Evolutionary conservation across 2,797 vertebrate species (phyloP).

Genomic region (Phoebastria nigripes): DNA sequence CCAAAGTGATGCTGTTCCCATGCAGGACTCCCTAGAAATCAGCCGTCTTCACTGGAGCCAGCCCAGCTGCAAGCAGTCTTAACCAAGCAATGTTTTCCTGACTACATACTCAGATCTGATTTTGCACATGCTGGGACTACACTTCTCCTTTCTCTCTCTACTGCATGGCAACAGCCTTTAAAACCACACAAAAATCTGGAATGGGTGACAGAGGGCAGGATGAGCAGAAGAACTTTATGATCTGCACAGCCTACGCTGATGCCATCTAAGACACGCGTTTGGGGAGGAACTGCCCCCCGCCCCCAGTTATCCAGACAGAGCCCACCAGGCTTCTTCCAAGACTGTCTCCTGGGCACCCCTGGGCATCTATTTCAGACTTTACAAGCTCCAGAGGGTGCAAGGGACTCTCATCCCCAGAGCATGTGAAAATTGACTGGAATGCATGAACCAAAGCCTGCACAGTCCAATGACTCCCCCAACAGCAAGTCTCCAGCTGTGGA

Average conservation of each 20-base stretch:
- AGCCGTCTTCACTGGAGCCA: not conserved
- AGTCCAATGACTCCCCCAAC: not conserved
- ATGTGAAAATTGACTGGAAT: conserved; percentile 70
- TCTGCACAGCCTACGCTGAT: not conserved
- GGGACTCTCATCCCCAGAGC: conserved; percentile 49
- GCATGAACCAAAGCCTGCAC: conserved; percentile 35
- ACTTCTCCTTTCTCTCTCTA: not conserved
- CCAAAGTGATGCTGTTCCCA: not conserved
- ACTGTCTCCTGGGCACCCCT: conserved; percentile 13
- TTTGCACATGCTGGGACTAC: not conserved
- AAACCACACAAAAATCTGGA: not conserved
- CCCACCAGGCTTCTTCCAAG: not conserved
- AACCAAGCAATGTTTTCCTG: not conserved
- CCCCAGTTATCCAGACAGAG: conserved; percentile 25
- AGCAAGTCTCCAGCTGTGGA: conserved; percentile 38
- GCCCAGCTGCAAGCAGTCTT: not conserved
- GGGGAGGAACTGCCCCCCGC: not conserved
- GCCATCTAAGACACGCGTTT: not conserved
- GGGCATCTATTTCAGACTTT: conserved; percentile 44
- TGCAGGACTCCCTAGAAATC: not conserved
- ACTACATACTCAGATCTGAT: not conserved
- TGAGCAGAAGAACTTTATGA: not conserved
- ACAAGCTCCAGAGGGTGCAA: not conserved
- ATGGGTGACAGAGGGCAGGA: not conserved
- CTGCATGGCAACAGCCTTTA: not conserved